Percentiles rank a stretch among this genome's conserved stretches.
phyloP scores from a whole-genome alignment of 2,888 invertebrate species.

The Laothoe populi region DNA sequence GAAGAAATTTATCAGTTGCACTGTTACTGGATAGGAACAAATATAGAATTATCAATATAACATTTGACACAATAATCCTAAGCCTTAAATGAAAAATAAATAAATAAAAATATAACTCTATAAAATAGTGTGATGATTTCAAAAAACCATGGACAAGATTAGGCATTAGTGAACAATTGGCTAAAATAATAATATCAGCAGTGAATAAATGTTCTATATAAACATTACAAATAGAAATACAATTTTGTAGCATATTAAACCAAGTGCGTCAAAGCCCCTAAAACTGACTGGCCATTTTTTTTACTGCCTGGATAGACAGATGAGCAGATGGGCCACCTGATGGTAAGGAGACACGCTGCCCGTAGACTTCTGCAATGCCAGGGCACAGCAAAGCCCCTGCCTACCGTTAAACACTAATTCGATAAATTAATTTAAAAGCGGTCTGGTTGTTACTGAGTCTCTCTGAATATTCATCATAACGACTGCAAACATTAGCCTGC shows the following conservation, averaged over 20 bases:
- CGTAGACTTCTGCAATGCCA: too few relatives aligned
- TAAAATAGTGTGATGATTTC: constrained; percentile 75
- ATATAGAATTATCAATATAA: constrained; percentile 51
- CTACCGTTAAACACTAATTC: constrained; percentile 14
- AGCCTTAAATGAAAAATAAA: constrained; percentile 71
- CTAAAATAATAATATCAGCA: constrained; percentile 52
- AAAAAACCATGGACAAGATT: constrained; percentile 77
- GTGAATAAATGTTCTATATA: constrained; percentile 24
- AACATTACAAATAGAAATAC: constrained; percentile 7
- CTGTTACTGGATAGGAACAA: constrained; percentile 71
- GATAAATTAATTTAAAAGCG: constrained; percentile 15
- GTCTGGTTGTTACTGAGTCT: constrained; percentile 2
- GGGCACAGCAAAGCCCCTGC: too few relatives aligned
- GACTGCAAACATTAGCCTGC: constrained; percentile 11
- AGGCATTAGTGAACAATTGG: constrained; percentile 73
- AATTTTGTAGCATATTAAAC: constrained; percentile 5
- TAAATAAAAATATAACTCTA: constrained; percentile 73
- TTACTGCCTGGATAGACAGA: too few relatives aligned
- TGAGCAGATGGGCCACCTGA: too few relatives aligned
- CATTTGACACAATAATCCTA: constrained; percentile 54
- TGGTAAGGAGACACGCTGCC: too few relatives aligned
- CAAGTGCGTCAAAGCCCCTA: background rate
- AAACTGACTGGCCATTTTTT: constrained; percentile 10
- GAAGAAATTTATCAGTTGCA: constrained; percentile 42
- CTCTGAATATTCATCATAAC: background rate